Base-by-base conservation (phyloP, 30 jellyfish, hydroid and myxozoan species). In the Morbakka virulenta region DNA sequence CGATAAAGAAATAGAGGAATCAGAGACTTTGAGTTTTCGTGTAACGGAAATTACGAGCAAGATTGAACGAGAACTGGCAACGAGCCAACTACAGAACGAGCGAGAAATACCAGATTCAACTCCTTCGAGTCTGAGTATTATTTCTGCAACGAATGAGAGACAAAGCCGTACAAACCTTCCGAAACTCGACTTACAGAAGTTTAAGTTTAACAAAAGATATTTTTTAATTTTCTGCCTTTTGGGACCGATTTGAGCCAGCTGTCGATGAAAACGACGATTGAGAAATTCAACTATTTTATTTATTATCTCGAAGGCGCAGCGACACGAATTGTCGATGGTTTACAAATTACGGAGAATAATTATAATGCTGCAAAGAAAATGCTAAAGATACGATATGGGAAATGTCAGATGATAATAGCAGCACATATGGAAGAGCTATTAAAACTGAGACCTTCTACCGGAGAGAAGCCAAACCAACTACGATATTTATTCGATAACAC, bases 1-100 rank as follows among this genome's bases (percentile, higher is more conserved):
- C 70, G 70, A 57, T 0, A 57, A 57, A 0, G 70, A 57, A 57
- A 57, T 57, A 57, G 70, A 57, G 27, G 70, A 57, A 57, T 57
- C 70, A 0, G 70, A 57, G 27, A 0, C 70, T 20, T 0, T 21
- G 70, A 57, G 70, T 22, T 57, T 57, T 57, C 70, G 27, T 11
- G 70, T 57, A 21, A 57, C 70, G 33, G 0, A 57, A 57, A 22
- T 57, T 14, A 57, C 0, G 70, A 57, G 70, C 70, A 57, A 21
- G 27, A 57, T 57, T 21, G 0, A 0, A 57, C 12, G 70, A 57
- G 70, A 13, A 57, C 70, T 57, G 17, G 27, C 26, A 21, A 21
- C 27, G 70, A 57, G 32, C 24, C 24, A 57, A 11, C 20, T 11
- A 57, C 70, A 4, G 12, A 4, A 6, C 70, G n/a, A n/a, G n/a